Conservation (phyloP, 2,888 invertebrate species). For the Bombyx huttoni region DNA sequence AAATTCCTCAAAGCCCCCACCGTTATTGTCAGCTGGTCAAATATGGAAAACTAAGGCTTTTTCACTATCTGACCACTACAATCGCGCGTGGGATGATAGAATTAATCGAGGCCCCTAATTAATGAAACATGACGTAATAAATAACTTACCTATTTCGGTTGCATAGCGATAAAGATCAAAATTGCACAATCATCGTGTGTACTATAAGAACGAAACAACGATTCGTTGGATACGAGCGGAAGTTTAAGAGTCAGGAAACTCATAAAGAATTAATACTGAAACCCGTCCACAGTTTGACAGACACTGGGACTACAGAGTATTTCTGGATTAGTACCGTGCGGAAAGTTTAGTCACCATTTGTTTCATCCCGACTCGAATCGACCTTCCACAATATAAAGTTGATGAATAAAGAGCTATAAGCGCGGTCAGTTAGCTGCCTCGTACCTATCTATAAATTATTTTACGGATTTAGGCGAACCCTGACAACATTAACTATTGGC, state of each 20-base stretch:
- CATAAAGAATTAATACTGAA: not conserved
- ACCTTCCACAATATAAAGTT: conserved; percentile 44
- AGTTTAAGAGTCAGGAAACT: not conserved
- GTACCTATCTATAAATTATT: conserved; percentile 15
- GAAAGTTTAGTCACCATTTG: conserved; percentile 61
- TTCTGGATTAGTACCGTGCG: conserved; percentile 71
- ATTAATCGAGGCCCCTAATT: not conserved
- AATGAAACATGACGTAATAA: not conserved
- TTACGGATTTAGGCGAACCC: conserved; percentile 12
- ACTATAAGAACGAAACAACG: not conserved
- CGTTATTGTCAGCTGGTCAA: not conserved
- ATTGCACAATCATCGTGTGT: not conserved
- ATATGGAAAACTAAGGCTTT: not conserved
- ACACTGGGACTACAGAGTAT: conserved; percentile 47
- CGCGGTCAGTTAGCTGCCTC: conserved; percentile 11
- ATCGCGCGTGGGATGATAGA: not conserved
- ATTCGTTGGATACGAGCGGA: not conserved
- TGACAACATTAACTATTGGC: conserved; percentile 3
- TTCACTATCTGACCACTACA: not conserved
- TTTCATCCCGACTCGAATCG: conserved; percentile 37
- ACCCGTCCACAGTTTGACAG: conserved; percentile 7
- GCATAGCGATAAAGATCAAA: not conserved
- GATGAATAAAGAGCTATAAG: not conserved
- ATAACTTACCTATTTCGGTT: not conserved
- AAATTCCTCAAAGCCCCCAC: too few relatives aligned